Base-by-base conservation (phyloP, 2,797 vertebrate species). In the Lacerta bilineata region DNA sequence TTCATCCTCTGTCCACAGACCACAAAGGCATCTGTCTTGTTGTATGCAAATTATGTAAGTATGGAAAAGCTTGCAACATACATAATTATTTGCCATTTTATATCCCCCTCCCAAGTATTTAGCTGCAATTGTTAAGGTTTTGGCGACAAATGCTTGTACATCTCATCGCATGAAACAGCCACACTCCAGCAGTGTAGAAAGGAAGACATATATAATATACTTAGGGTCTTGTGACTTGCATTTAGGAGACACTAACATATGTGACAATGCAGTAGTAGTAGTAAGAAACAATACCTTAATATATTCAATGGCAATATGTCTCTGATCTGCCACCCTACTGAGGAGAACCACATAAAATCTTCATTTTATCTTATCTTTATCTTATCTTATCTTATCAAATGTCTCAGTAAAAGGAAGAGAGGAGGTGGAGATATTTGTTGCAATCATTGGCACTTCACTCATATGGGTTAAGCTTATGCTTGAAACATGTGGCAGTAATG, bases 371-470 rank as follows among this genome's bases (percentile, higher is more conserved):
- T n/a, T n/a, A n/a, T n/a, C n/a, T n/a, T n/a, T n/a, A n/a, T n/a
- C n/a, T n/a, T n/a, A n/a, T n/a, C n/a, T 85, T 90, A 95, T 95
- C 92, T 82, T 86, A 84, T 50, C 43, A 90, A 95, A 91, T 91
- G 88, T 71, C 93, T 93, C 91, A 95, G 93, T 93, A 90, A 95
- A 93, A 88, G 90, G 27, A 87, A 36, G 33, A 74, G n/a, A 36
- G 18, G 55, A 17, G 18, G 27, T 59, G 55, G 55, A 18, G 64
- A 71, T 77, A 78, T 71, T 81, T 91, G 80, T 89, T 91, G 94
- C 80, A 84, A 87, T 13, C 18, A n/a, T 64, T 50, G 0, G 76
- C 91, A 84, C 55, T 82, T 46, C 0, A 0, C 0, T 0, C 86
- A 27, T 69, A 87, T 0, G 43, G 87, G 82, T 86, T 93, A 33